Percentiles rank a stretch among this genome's conserved stretches.
phyloP scores from a whole-genome alignment of 2,797 vertebrate species.

The Mus spretus region DNA sequence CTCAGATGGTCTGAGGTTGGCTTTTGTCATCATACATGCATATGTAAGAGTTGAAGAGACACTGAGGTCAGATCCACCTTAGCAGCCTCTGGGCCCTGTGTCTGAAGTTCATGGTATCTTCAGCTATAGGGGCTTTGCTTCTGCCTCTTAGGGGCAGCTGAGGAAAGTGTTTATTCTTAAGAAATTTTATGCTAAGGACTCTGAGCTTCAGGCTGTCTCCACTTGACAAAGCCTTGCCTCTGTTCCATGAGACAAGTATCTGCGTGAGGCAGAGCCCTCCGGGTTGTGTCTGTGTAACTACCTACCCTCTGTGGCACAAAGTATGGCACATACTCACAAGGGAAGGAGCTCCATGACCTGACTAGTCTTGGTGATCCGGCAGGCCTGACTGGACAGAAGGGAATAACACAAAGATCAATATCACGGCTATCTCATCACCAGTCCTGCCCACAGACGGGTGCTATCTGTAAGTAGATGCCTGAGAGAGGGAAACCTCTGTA shows the following conservation, averaged over 20 bases:
- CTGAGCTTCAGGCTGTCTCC: neutral
- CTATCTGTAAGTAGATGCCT: neutral
- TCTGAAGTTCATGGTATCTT: neutral
- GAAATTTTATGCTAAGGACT: neutral
- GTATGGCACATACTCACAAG: neutral
- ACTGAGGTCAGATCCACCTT: neutral
- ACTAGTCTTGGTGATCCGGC: neutral
- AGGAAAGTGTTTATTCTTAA: neutral
- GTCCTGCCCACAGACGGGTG: neutral
- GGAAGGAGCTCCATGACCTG: neutral
- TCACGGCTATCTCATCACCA: neutral
- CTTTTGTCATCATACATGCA: neutral
- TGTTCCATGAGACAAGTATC: neutral
- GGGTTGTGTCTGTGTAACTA: neutral
- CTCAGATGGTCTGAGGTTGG: no score
- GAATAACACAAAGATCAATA: neutral
- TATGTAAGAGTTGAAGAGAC: neutral
- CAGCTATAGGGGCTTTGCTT: neutral
- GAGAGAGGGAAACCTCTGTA: no score
- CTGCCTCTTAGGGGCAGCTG: neutral
- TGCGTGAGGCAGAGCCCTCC: neutral
- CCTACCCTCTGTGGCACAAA: neutral
- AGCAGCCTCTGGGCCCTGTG: neutral
- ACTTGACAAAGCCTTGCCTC: neutral
- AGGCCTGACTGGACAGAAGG: neutral